phyloP scores from a whole-genome alignment of 2,113 vertebrate species.

The Climacteris rufus region DNA sequence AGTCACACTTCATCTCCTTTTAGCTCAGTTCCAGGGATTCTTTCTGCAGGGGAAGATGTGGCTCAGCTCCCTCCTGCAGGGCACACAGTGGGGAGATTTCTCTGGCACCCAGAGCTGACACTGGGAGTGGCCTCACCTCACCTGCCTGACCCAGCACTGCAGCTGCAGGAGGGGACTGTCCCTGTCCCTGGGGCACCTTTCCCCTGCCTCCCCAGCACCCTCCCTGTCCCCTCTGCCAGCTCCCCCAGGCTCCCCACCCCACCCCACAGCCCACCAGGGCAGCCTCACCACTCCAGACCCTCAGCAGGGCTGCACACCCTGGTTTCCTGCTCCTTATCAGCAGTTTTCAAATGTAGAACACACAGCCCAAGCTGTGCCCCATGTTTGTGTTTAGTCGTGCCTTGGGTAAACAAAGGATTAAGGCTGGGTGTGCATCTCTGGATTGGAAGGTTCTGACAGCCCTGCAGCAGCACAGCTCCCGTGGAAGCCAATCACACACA shows the following conservation, averaged over 20 bases:
- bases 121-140: fast-evolving
- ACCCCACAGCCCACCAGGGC: neutral
- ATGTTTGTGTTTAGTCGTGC: neutral
- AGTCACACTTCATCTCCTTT: neutral
- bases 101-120: neutral
- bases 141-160: neutral
- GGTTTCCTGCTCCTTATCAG: neutral
- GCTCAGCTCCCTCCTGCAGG: neutral
- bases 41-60: neutral
- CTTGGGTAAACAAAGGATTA: constrained; percentile 38
- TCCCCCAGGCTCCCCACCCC: neutral
- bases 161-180: neutral
- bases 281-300: neutral
- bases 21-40: neutral
- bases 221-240: neutral
- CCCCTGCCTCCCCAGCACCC: neutral
- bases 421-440: neutral
- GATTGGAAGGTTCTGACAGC: neutral
- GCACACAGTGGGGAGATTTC: fast-evolving
- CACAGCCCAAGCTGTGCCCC: neutral
- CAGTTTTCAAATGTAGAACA: neutral
- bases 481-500: neutral
- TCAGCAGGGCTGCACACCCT: neutral
- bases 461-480: neutral
- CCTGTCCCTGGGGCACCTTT: neutral